Base-by-base conservation (phyloP, 2,113 vertebrate genomes). In the Hassar affinis region DNA sequence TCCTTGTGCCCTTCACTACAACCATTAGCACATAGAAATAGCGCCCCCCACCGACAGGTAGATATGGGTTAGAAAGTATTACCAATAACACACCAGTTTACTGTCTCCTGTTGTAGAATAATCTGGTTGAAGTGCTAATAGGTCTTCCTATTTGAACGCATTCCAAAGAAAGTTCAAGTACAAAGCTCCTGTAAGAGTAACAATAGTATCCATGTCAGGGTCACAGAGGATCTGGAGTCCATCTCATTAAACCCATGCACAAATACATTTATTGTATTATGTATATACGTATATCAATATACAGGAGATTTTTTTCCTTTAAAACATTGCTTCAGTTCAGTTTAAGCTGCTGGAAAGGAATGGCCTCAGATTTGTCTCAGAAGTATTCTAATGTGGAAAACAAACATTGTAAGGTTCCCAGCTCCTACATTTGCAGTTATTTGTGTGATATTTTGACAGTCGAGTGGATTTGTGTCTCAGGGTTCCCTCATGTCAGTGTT, bases 31-130 rank as follows among this genome's bases (percentile, higher is more conserved):
- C 17, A 47, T 7, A 81, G 82, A 78, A 68, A 78, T 51, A 64
- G 85, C 81, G 82, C 85, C 85, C 61, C 82, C 79, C 11, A 81
- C 42, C 69, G 82, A 80, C 42, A 66, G n/a, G 47, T 22, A 82
- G 25, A 38, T 33, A 71, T 4, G 15, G 11, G 38, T 18, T 18
- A 78, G 52, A 78, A 27, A 61, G 30, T 47, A 27, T 59, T 10
- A 45, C 20, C 6, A 78, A 1, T 5, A 59, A 6, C 12, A 20
- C 1, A n/a, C 9, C 20, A 42, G 76, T 54, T 78, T 38, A 4
- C 10, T 25, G 52, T 57, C 33, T 35, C 1, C 27, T 62, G 59
- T 30, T 62, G 3, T 62, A 61, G 11, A 61, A 25, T 59, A 27
- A 61, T 61, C 25, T 57, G 22, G 25, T 25, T 10, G 22, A 9